Evolutionary conservation across 2,113 vertebrate species (phyloP).

Genomic region (Vimba vimba): DNA sequence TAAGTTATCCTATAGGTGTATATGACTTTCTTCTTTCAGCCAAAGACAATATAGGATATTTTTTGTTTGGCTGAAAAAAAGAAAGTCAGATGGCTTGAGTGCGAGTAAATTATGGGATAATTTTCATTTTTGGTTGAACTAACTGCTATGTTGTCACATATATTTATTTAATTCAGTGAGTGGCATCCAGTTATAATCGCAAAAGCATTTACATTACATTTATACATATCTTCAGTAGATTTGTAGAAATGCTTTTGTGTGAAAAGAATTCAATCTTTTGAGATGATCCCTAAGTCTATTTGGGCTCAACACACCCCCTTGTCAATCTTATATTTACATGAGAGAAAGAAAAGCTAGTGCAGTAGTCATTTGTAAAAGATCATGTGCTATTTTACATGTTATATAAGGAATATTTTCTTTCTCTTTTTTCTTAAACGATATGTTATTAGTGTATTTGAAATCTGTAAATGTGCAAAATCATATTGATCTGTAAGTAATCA

Average conservation of each 20-base stretch:
- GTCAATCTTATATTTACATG: slow-evolving; percentile 38
- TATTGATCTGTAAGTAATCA: background rate
- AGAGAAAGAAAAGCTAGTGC: background rate
- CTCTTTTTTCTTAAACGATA: background rate
- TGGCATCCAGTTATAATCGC: no score
- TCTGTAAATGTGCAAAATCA: slow-evolving; percentile 3
- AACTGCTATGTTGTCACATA: no score
- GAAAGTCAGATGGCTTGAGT: no score
- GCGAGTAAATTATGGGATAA: no score
- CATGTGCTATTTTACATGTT: slow-evolving; percentile 1
- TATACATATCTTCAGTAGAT: no score
- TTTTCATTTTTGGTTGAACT: no score
- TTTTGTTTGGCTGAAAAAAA: no score
- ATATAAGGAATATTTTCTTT: background rate
- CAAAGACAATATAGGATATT: no score
- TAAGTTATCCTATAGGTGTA: no score
- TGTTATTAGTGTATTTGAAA: background rate
- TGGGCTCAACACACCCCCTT: slow-evolving; percentile 25
- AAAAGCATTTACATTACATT: no score
- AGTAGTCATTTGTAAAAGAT: slow-evolving; percentile 8
- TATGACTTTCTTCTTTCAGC: no score
- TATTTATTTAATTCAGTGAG: no score
- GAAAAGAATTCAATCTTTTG: background rate
- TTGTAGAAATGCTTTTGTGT: background rate
- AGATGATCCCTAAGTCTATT: slow-evolving; percentile 39